Conservation (phyloP, 1,140 invertebrate genomes). For the Heliconius congener region DNA sequence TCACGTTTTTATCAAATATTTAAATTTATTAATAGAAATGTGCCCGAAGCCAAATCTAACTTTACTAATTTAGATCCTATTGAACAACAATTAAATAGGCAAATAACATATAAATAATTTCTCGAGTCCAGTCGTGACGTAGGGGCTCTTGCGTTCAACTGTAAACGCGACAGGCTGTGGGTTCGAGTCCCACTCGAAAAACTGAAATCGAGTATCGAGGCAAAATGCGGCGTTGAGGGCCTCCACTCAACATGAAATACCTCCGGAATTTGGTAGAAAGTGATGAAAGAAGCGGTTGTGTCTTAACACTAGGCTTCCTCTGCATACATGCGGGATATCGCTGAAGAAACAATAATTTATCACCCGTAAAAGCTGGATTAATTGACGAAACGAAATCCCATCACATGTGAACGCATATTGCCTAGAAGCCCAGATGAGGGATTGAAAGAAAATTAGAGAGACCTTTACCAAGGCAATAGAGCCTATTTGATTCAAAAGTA, state of each 20-base stretch:
- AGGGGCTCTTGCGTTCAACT: background rate
- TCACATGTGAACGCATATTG: background rate
- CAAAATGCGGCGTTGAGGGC: background rate
- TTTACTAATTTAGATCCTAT: no score
- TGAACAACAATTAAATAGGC: no score
- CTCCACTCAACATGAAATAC: background rate
- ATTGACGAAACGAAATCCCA: background rate
- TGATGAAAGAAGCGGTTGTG: background rate
- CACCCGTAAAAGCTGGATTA: no score
- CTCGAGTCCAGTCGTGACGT: background rate
- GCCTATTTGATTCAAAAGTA: conserved; percentile 24
- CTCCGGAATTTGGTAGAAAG: background rate
- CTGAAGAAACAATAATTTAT: background rate
- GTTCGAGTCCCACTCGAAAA: background rate
- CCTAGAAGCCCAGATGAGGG: background rate
- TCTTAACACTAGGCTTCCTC: background rate
- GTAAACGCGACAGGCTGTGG: background rate
- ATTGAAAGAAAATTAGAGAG: conserved; percentile 22
- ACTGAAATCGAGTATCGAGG: background rate
- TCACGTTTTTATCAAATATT: no score
- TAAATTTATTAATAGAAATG: no score
- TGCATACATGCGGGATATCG: background rate
- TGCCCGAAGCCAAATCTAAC: no score
- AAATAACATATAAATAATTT: no score
- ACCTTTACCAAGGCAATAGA: conserved; percentile 16